Evolutionary conservation across 30 jellyfish, hydroid and myxozoan genomes (phyloP).

Genomic region (Euphysa ruthae): DNA sequence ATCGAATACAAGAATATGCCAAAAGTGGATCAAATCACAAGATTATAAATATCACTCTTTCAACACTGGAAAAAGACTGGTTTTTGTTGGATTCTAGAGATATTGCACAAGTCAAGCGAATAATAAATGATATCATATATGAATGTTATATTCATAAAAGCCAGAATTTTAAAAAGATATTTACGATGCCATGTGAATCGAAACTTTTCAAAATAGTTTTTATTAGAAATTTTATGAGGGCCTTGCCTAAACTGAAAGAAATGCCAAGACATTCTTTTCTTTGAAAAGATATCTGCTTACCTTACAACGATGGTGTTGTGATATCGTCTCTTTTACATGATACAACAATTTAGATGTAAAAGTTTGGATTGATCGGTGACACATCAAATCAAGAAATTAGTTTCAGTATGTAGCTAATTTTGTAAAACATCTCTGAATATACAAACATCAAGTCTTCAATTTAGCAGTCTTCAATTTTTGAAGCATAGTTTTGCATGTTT

Average conservation of each 20-base stretch:
- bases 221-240: not conserved
- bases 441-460: too few relatives aligned
- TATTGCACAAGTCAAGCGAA: not conserved
- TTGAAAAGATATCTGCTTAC: not conserved
- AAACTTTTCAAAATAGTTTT: not conserved
- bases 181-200: not conserved
- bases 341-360: not conserved
- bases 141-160: not conserved
- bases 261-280: not conserved
- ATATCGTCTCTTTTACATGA: not conserved
- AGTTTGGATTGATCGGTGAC: too few relatives aligned
- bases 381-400: too few relatives aligned
- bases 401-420: too few relatives aligned
- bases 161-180: not conserved
- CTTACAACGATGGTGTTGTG: not conserved
- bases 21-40: not conserved
- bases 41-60: not conserved
- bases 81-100: not conserved
- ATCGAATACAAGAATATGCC: not conserved
- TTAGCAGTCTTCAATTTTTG: too few relatives aligned
- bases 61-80: too few relatives aligned
- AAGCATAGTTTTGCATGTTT: too few relatives aligned
- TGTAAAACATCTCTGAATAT: too few relatives aligned
- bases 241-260: not conserved
- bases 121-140: not conserved